phyloP scores from a whole-genome alignment of 2,888 invertebrate species.

The Morpho helenor region DNA sequence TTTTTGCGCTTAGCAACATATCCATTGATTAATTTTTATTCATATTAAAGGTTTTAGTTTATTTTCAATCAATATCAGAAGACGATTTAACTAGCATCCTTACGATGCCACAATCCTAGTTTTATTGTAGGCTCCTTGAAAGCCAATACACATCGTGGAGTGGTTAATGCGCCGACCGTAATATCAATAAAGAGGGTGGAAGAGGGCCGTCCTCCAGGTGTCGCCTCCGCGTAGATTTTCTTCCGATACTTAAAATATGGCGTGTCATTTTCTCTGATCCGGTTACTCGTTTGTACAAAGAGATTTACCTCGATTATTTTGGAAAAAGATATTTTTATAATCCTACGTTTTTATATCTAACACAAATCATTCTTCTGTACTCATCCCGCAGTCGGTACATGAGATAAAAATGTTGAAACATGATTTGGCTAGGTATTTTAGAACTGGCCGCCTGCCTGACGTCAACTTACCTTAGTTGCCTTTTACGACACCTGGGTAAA shows the following conservation, averaged over 20 bases:
- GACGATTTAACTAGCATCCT: slow-evolving; percentile 12
- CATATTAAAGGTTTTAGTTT: too few species aligned
- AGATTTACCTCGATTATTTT: slow-evolving; percentile 54
- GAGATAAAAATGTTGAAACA: too few species aligned
- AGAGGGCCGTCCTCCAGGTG: slow-evolving; percentile 45
- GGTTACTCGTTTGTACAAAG: slow-evolving; percentile 59
- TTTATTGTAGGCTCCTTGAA: slow-evolving; percentile 55
- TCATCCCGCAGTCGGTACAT: too few species aligned
- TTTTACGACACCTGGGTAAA: too few species aligned
- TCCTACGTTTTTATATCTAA: slow-evolving; percentile 6
- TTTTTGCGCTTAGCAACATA: too few species aligned
- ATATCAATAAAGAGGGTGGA: slow-evolving; percentile 63
- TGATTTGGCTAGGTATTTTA: too few species aligned
- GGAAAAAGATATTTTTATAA: slow-evolving; percentile 19
- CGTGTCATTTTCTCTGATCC: slow-evolving; percentile 59
- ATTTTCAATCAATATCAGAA: background rate
- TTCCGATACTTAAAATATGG: slow-evolving; percentile 70
- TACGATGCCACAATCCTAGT: slow-evolving; percentile 35
- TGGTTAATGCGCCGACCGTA: slow-evolving; percentile 64
- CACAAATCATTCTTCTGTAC: background rate
- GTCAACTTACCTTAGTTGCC: too few species aligned
- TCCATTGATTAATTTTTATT: too few species aligned
- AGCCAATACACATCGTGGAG: slow-evolving; percentile 60
- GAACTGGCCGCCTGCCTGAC: too few species aligned
- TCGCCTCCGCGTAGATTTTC: slow-evolving; percentile 55